Conservation (phyloP, 1,140 invertebrate genomes). For the Theocolax elegans region DNA sequence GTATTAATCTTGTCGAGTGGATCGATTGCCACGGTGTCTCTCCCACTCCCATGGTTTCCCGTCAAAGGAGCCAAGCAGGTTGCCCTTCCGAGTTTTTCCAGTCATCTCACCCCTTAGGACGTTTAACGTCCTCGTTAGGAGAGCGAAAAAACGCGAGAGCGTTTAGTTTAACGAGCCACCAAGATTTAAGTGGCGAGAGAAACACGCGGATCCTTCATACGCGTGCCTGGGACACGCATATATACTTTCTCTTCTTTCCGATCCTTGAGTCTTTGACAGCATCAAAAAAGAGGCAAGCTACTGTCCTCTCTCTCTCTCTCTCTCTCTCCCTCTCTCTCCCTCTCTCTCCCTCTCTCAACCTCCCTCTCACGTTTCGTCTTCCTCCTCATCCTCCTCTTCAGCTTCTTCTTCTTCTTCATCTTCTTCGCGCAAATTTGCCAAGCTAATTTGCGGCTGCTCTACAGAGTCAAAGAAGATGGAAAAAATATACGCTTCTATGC, state of each 20-base stretch:
- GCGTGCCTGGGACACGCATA: constrained; percentile 29
- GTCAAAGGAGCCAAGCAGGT: no score
- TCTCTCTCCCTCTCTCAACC: no score
- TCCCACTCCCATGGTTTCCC: no score
- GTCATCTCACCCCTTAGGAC: no score
- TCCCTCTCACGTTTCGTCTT: no score
- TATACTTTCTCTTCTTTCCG: constrained; percentile 16
- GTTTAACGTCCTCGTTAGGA: constrained; percentile 33
- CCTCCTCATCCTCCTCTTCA: no score
- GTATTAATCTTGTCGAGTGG: constrained; percentile 38
- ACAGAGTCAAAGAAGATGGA: constrained; percentile 4
- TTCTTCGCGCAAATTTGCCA: constrained; percentile 6
- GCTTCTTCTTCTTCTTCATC: no score
- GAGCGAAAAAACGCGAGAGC: background rate
- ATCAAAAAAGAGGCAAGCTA: background rate
- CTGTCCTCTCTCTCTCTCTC: background rate
- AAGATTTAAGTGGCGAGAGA: constrained; percentile 46
- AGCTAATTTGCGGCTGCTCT: constrained; percentile 19
- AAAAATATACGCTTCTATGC: no score
- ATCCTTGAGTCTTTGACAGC: constrained; percentile 32
- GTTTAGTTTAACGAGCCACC: constrained; percentile 28
- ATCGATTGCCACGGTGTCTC: constrained; percentile 28
- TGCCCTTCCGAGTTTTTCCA: no score
- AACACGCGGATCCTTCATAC: constrained; percentile 22
- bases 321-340: no score